Conservation (phyloP, 2,888 invertebrate species). For the Nomada hirtipes region DNA sequence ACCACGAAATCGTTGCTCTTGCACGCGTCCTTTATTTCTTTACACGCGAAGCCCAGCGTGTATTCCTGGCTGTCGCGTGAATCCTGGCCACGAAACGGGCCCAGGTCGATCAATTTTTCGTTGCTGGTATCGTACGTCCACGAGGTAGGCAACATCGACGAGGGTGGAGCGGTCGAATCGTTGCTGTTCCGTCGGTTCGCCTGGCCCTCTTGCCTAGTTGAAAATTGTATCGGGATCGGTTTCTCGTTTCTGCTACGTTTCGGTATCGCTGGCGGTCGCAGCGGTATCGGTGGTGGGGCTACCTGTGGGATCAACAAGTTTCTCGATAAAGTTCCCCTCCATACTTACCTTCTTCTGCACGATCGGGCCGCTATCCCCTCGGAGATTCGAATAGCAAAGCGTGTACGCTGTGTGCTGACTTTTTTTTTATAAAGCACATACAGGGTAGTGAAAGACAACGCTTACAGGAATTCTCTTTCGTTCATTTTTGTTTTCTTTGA, state of each 20-base stretch:
- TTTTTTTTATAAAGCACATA: background rate
- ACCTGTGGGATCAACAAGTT: slow-evolving; percentile 70
- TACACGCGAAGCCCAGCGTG: slow-evolving; percentile 44
- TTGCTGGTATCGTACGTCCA: slow-evolving; percentile 26
- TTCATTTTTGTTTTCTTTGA: background rate
- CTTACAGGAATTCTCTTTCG: too few relatives aligned
- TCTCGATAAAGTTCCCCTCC: slow-evolving; percentile 13
- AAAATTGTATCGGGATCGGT: slow-evolving; percentile 73
- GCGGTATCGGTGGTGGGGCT: slow-evolving; percentile 84
- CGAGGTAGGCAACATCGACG: slow-evolving; percentile 25
- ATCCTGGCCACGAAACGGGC: slow-evolving; percentile 45
- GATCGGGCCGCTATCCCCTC: slow-evolving; percentile 1
- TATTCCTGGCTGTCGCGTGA: slow-evolving; percentile 35
- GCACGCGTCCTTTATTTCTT: slow-evolving; percentile 23
- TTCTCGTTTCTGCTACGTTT: slow-evolving; percentile 83
- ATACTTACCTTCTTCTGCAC: slow-evolving; percentile 9
- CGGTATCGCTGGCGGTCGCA: slow-evolving; percentile 85
- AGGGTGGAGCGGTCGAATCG: slow-evolving; percentile 82
- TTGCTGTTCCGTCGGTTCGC: slow-evolving; percentile 64
- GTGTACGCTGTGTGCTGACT: background rate
- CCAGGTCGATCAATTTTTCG: slow-evolving; percentile 76
- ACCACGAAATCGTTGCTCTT: slow-evolving; percentile 62
- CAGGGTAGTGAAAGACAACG: too few relatives aligned
- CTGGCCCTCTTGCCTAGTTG: slow-evolving; percentile 53
- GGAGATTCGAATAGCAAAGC: background rate